Evolutionary conservation across 2,888 invertebrate species (phyloP).

Genomic region (Ischnus inquisitorius): DNA sequence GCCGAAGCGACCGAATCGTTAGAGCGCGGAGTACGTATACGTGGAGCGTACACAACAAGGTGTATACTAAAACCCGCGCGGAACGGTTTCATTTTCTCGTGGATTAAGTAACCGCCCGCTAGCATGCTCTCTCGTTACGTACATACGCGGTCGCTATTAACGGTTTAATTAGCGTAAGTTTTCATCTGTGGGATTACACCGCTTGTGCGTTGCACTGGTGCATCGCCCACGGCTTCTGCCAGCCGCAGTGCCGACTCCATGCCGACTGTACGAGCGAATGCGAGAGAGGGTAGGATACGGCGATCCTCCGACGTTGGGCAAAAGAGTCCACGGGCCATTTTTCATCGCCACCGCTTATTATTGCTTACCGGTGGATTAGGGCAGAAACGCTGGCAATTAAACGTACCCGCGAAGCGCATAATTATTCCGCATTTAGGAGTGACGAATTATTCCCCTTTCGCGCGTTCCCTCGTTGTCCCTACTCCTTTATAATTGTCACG

Average conservation of each 20-base stretch:
- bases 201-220: conserved; percentile 50
- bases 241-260: conserved; percentile 18
- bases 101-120: conserved; percentile 82
- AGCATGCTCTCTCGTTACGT: conserved; percentile 76
- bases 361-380: conserved; percentile 79
- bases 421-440: conserved; percentile 25
- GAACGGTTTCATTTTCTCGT: conserved; percentile 83
- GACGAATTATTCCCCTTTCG: conserved; percentile 24
- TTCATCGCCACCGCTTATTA: conserved; percentile 78
- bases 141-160: conserved; percentile 83
- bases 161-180: conserved; percentile 85
- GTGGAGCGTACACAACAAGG: not conserved
- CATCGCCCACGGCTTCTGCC: conserved; percentile 34
- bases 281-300: conserved; percentile 55
- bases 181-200: conserved; percentile 83
- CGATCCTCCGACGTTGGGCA: conserved; percentile 42
- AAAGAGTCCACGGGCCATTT: conserved; percentile 71
- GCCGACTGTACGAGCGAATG: conserved; percentile 27
- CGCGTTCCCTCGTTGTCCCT: not conserved
- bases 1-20: conserved; percentile 43
- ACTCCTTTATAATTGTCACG: not conserved
- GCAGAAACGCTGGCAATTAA: conserved; percentile 75
- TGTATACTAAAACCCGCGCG: conserved; percentile 56
- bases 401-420: conserved; percentile 53
- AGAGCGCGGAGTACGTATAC: conserved; percentile 33